Base-by-base conservation (phyloP, 1,140 invertebrate genomes). In the Brevipalpus yothersi region DNA sequence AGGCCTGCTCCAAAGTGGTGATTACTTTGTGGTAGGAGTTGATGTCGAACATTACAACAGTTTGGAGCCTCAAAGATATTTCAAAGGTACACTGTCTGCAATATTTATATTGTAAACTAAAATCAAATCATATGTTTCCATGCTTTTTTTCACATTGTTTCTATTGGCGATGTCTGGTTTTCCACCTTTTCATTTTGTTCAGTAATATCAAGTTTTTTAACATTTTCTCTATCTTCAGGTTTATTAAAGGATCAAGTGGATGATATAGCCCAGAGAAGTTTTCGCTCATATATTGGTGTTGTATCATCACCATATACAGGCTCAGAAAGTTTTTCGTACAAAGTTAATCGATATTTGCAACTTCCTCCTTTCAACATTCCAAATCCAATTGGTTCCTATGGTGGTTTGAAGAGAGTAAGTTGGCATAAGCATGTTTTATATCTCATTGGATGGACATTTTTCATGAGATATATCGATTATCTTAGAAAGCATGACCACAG, bases 21-120 rank as follows among this genome's bases (percentile, higher is more conserved):
- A 91, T 68, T 92, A 93, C 69, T 84, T 84, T 65, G 84, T 90
- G 4, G 80, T 93, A 21, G 89, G 87, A 13, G 82, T 95, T 5
- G 86, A 92, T 66, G 80, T 86, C 2, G 84, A 88, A 67, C 82
- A 86, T 64, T 90, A 88, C 70, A 82, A 87, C 64, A 70, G 77
- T 4, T 74, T 79, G 4, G 75, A 80, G 57, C 84, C 86, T 0
- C 74, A 77, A 41, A 81, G 80, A 59, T 89, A 84, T 72, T 75
- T 89, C 0, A 73, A 77, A 10, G 83, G 66, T 67, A 58, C n/a
- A n/a, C n/a, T n/a, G n/a, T n/a, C n/a, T n/a, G n/a, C n/a, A n/a
- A n/a, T n/a, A n/a, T n/a, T n/a, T n/a, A n/a, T n/a, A 43, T 43
- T 43, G 42, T 43, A 9, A 43, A 43, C 15, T 15, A 9, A 43